Percentiles rank a stretch among this genome's conserved stretches.
These are phyloP conservation scores for Urocolius indicus DNA, from an alignment of 2,113 vertebrate genomes.

Conservation along the genomic window DNA sequence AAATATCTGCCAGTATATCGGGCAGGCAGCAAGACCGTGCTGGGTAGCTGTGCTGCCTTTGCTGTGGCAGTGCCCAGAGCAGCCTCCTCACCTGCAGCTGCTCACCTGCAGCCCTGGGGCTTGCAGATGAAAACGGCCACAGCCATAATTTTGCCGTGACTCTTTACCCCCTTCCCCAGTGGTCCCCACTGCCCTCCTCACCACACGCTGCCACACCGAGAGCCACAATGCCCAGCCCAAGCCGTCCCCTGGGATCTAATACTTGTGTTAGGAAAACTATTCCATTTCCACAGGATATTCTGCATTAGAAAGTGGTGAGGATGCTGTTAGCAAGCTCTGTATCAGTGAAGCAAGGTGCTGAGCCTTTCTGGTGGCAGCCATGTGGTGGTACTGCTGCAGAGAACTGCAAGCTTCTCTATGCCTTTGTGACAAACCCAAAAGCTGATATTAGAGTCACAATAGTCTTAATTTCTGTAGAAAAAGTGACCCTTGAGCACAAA, in stretches of 20 bases:
- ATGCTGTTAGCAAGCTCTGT: background rate
- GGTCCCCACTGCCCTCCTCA: background rate
- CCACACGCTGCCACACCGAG: fast-evolving
- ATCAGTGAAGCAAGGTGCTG: background rate
- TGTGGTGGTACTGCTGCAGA: background rate
- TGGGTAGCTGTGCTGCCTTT: background rate
- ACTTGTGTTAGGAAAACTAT: background rate
- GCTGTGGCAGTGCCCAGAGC: background rate
- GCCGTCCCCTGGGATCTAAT: too few relatives aligned
- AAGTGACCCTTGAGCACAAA: background rate
- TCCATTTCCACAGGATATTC: background rate
- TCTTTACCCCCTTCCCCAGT: background rate
- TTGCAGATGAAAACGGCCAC: fast-evolving
- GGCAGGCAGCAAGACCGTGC: background rate
- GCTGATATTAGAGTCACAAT: background rate
- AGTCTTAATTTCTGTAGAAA: background rate
- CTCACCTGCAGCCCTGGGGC: background rate
- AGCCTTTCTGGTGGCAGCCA: background rate
- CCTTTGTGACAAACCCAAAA: background rate
- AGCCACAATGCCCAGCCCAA: background rate
- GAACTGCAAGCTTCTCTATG: background rate
- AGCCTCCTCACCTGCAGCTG: too few relatives aligned
- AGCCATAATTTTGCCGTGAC: background rate
- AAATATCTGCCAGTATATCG: background rate
- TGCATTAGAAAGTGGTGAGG: fast-evolving